Evolutionary conservation across 2,888 invertebrate genomes (phyloP), one percentile per base, ranked within the genome.

Genomic region (Chalcosyrphus nemorum): DNA sequence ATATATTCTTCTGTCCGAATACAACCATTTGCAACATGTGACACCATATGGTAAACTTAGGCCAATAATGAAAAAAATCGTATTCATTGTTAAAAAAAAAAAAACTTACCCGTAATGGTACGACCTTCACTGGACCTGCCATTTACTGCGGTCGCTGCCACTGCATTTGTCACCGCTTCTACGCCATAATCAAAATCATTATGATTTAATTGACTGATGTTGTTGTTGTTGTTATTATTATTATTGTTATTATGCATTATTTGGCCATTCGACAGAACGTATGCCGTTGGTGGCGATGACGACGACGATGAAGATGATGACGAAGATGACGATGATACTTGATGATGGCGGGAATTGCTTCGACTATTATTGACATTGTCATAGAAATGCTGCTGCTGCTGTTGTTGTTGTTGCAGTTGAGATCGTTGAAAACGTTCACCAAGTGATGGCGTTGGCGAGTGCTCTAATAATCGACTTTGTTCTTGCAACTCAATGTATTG

Each of bases 111-210:
- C 71, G 71, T 66, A 71, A 66, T 72, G 59, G 21, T 66, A 47
- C 77, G 81, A 82, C 81, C 76, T 82, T 82, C 81, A 82, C 45
- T 72, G 45, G 71, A 65, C 59, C 77, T 82, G 54, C 81, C 81
- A 82, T 76, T 82, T 2, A 82, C 81, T 54, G 81, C 81, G 71
- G 81, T 77, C 65, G 81, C 81, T 66, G 81, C 81, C 70, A 81
- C 81, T 71, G 76, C 81, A 77, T 52, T 81, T 66, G 81, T 81
- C 47, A 81, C 81, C 21, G 76, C 81, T 45, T 81, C 81, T 24
- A 81, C 81, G 38, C 71, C 81, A 71, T 81, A 81, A 71, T 81
- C 81, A 54, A 66, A 81, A 71, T 81, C 81, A 65, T 65, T 77
- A 21, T 81, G 70, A 71, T 52, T 71, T 81, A 81, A 77, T 77